phyloP scores from a whole-genome alignment of 2,888 invertebrate species.

The Eristalis intricaria region DNA sequence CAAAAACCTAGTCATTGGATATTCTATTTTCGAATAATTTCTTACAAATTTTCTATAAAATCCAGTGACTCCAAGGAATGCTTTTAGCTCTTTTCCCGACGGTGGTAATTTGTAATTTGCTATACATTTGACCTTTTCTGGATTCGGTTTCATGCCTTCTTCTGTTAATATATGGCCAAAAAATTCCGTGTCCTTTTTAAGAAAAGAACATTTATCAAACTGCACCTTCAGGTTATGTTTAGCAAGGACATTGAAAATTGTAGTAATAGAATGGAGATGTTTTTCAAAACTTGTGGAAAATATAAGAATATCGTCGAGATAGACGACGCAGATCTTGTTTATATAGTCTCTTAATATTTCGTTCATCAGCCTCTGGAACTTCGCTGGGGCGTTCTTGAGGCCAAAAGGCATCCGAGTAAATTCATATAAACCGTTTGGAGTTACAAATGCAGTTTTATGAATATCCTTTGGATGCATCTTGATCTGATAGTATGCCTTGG shows the following conservation, averaged over 20 bases:
- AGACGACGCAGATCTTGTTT: no score
- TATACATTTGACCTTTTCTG: no score
- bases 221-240: constrained; percentile 16
- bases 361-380: no score
- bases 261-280: no score
- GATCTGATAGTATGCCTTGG: no score
- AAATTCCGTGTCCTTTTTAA: constrained; percentile 3
- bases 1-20: neutral
- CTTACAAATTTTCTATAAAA: constrained; percentile 7
- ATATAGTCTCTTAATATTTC: no score
- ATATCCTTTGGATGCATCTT: neutral
- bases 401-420: constrained; percentile 45
- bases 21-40: neutral
- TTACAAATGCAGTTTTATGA: constrained; percentile 35
- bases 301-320: no score
- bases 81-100: constrained; percentile 11
- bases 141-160: no score
- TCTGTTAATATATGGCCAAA: no score
- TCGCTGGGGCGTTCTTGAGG: constrained; percentile 35
- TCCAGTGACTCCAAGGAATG: constrained; percentile 1
- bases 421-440: constrained; percentile 34
- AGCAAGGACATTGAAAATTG: constrained; percentile 5
- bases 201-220: constrained; percentile 10
- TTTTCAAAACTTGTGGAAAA: no score
- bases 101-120: constrained; percentile 2